Evolutionary conservation across 2,113 vertebrate genomes (phyloP), one percentile per base, ranked within the genome.

Genomic region (Sorex araneus): DNA sequence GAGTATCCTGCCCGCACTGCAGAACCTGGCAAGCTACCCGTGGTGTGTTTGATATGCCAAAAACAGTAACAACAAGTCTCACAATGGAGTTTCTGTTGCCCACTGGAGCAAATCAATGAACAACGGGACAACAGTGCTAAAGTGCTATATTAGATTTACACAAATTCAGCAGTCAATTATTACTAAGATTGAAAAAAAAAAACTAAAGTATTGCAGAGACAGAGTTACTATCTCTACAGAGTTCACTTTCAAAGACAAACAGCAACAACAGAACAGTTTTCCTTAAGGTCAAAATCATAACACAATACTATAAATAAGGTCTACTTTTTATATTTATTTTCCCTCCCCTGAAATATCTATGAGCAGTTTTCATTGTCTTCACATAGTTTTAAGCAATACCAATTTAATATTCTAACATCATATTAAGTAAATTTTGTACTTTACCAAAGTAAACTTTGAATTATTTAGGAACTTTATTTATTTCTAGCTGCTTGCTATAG

Each of bases 361-460:
- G 36, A 84, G 45, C 11, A 8, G 63, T 5, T 76, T 89, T 92
- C 11, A 25, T 21, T 30, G 0, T 77, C 66, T 89, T 23, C 57
- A 82, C 60, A 63, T 63, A 63, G 60, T 63, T 50, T 90, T 75
- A 67, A 66, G 8, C 8, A 64, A 50, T 78, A 78, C 4, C 82
- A 78, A 32, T 66, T 47, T 34, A 86, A 64, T 40, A n/a, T 66
- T 86, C 77, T 66, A 69, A 67, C 1, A 36, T 78, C 69, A 57
- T 84, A 60, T 19, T 84, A n/a, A 64, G 8, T 81, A 34, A 85
- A 86, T 28, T 25, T 9, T n/a, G 78, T 45, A 71, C 36, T 75
- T 67, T 94, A 4, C 66, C 57, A 66, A 67, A 79, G 25, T 23
- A 76, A 75, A 90, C 84, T 93, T 87, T 77, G 28, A 70, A 81